Evolutionary conservation across 2,888 invertebrate genomes (phyloP).

Genomic region (Heteromyza rotundicornis): DNA sequence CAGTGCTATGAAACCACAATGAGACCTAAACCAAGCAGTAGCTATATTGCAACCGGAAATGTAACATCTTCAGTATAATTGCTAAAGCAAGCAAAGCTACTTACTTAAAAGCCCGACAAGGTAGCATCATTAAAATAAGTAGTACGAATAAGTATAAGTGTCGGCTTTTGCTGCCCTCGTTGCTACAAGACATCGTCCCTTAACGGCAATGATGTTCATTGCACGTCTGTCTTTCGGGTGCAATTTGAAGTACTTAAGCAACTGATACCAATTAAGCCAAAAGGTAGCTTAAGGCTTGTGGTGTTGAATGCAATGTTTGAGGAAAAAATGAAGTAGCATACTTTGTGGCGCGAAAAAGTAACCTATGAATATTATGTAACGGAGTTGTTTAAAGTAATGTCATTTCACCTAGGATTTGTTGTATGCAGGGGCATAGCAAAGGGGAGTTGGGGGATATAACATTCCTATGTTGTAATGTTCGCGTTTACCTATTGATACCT

Average conservation of each 20-base stretch:
- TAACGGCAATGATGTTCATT: constrained; percentile 14
- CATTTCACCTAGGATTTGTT: too few relatives aligned
- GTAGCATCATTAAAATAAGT: constrained; percentile 52
- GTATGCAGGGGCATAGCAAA: too few relatives aligned
- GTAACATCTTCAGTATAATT: constrained; percentile 53
- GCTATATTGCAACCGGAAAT: neutral
- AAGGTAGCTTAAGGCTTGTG: constrained; percentile 46
- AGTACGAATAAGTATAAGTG: neutral
- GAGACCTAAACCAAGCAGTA: neutral
- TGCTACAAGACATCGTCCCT: constrained; percentile 11
- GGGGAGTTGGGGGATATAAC: too few relatives aligned
- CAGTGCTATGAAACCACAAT: constrained; percentile 26
- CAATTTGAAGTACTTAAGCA: constrained; percentile 47
- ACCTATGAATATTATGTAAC: too few relatives aligned
- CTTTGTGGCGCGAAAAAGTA: constrained; percentile 20
- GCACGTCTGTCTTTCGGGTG: constrained; percentile 50
- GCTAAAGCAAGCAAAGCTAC: constrained; percentile 34
- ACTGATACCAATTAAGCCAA: constrained; percentile 56
- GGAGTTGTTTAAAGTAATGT: too few relatives aligned
- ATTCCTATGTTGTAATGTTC: too few relatives aligned
- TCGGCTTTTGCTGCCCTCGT: neutral
- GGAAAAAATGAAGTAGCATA: constrained; percentile 20
- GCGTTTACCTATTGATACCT: too few relatives aligned
- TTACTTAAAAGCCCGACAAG: constrained; percentile 21
- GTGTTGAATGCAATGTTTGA: neutral